These are phyloP conservation scores for Heterodera filipjevi DNA, from an alignment of 2,888 invertebrate species.

Conservation along the genomic window DNA sequence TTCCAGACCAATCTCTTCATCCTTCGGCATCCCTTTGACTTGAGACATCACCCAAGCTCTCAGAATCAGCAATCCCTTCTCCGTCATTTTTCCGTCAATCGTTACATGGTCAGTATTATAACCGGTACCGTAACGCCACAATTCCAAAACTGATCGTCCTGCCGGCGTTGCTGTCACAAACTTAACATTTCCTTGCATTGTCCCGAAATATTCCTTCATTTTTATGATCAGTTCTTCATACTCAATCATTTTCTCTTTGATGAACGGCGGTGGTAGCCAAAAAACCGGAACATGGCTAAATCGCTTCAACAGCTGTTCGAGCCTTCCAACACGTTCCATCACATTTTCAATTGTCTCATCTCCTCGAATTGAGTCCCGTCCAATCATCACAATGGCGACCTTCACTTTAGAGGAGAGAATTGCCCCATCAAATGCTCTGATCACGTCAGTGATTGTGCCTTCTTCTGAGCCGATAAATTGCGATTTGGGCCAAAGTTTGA, in stretches of 20 bases:
- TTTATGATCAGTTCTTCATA: conserved; percentile 3
- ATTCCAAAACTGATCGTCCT: too few relatives aligned
- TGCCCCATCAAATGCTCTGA: neutral
- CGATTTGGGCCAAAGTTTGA: neutral
- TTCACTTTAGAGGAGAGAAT: neutral
- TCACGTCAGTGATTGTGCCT: neutral
- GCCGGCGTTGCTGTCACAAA: neutral
- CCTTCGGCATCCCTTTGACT: too few relatives aligned
- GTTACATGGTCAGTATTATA: neutral
- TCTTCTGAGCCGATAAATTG: neutral
- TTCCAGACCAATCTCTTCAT: neutral
- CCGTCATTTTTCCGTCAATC: neutral
- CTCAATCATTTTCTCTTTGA: neutral
- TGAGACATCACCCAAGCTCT: too few relatives aligned
- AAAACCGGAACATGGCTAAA: too few relatives aligned
- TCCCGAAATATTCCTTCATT: conserved; percentile 4
- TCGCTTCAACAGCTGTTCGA: too few relatives aligned
- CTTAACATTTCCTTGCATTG: neutral
- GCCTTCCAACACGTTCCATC: too few relatives aligned
- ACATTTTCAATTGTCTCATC: too few relatives aligned
- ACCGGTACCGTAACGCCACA: conserved; percentile 8
- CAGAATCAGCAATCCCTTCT: too few relatives aligned
- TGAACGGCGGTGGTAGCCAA: conserved; percentile 7
- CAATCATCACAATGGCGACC: neutral
- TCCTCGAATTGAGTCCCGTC: conserved; percentile 8